These are phyloP conservation scores for Crax fasciolata DNA, from an alignment of 2,797 vertebrate genomes.

Conservation along the genomic window DNA sequence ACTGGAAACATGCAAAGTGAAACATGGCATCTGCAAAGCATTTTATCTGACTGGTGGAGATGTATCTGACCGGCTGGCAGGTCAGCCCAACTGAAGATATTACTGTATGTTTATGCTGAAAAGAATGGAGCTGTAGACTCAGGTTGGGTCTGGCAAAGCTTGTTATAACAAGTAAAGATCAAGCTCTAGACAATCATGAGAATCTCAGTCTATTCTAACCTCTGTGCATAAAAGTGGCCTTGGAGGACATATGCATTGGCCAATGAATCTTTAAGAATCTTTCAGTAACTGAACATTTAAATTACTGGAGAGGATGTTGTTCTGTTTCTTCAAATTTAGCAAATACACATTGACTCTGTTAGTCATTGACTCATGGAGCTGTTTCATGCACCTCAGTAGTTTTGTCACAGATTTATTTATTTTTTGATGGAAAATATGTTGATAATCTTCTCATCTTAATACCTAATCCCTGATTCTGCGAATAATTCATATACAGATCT, in stretches of 20 bases:
- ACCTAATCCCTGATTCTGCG: neutral
- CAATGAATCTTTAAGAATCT: neutral
- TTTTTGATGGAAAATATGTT: neutral
- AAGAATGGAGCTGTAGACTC: neutral
- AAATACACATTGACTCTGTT: neutral
- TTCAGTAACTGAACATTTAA: neutral
- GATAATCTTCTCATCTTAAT: neutral
- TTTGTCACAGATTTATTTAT: neutral
- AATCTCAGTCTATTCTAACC: neutral
- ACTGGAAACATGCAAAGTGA: neutral
- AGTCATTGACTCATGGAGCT: neutral
- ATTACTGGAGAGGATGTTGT: neutral
- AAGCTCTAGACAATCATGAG: neutral
- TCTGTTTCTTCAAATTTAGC: neutral
- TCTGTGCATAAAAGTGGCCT: accelerated
- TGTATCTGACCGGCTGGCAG: neutral
- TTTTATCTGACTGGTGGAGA: neutral
- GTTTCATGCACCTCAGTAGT: neutral
- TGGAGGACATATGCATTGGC: neutral
- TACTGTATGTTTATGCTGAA: neutral
- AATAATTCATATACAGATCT: neutral
- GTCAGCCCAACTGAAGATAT: neutral
- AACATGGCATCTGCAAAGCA: neutral
- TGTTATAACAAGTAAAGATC: neutral
- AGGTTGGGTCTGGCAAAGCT: neutral